phyloP scores from a whole-genome alignment of 2,888 invertebrate genomes.

The Ophion obscuratus region DNA sequence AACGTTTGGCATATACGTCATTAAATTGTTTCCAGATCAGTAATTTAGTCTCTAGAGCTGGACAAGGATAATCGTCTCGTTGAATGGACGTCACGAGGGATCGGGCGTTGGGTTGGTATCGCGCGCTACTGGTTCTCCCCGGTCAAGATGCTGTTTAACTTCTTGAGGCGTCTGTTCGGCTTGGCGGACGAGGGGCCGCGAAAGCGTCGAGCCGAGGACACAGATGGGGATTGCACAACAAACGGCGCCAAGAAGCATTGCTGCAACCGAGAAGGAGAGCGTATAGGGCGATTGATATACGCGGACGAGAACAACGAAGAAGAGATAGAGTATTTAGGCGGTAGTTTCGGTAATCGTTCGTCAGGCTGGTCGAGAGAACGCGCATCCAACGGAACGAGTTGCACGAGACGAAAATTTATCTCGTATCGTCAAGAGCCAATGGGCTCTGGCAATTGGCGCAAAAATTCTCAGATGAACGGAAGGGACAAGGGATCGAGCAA shows the following conservation, averaged over 20 bases:
- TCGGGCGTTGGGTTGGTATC: constrained; percentile 43
- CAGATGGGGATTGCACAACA: constrained; percentile 57
- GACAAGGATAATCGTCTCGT: not conserved
- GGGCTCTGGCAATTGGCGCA: not conserved
- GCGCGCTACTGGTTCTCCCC: constrained; percentile 52
- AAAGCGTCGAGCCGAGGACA: constrained; percentile 74
- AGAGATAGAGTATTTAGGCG: constrained; percentile 68
- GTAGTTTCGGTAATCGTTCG: constrained; percentile 60
- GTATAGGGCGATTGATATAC: constrained; percentile 43
- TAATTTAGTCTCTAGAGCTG: not conserved
- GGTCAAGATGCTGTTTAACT: constrained; percentile 73
- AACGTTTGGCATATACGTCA: not conserved
- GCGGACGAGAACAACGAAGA: constrained; percentile 68
- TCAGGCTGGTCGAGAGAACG: constrained; percentile 61
- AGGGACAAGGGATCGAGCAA: constrained; percentile 1
- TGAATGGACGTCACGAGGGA: constrained; percentile 57
- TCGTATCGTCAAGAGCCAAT: constrained; percentile 6
- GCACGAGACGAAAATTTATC: constrained; percentile 31
- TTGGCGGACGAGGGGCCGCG: constrained; percentile 75
- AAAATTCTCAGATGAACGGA: constrained; percentile 48
- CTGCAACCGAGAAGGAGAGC: constrained; percentile 43
- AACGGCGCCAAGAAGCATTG: constrained; percentile 73
- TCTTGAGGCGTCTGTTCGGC: constrained; percentile 75
- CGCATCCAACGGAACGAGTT: constrained; percentile 65
- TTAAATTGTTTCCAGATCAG: not conserved